Evolutionary conservation across 2,797 vertebrate species (phyloP), one percentile per base, ranked within the genome.

Genomic region (Chiloscyllium punctatum): DNA sequence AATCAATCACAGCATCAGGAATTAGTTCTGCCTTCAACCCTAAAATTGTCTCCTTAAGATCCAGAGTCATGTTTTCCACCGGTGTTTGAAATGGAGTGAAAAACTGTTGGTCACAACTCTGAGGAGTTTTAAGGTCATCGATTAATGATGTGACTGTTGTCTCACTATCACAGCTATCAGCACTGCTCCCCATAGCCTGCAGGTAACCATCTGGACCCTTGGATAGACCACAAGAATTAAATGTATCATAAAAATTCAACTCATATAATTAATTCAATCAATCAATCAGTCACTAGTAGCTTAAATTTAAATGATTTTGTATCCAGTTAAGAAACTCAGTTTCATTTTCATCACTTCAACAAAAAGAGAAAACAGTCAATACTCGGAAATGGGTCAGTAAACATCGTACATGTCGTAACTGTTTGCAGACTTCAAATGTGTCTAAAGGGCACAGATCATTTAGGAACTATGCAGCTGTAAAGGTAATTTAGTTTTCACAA

Each of bases 111-210:
- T 95, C 94, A 95, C 37, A 48, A 53, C 94, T 97, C 66, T 97
- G 72, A 0, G 97, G 98, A 0, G 98, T 98, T 96, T 96, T 96
- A 88, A 97, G 97, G 27, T 99, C 98, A 91, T 98, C 98, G 4
- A 97, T 98, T 57, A 98, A 97, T 0, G 98, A 99, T 0, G 98
- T 99, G 96, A 99, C 98, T 0, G 99, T 99, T 42, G 98, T 99
- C 97, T 99, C 99, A 25, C 99, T 99, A 97, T 99, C 99, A 97
- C 99, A 99, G 96, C 99, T 99, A 96, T 99, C 99, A 87, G 98
- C 98, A 66, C 99, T 99, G 95, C 98, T 98, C 95, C 98, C 98
- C 98, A 98, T 98, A 95, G 97, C 97, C 86, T 98, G 98, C 97
- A 98, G 94, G 94, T 51, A 96, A 57, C 97, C 96, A 71, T 98